Evolutionary conservation across 1,140 invertebrate species (phyloP), one percentile per base, ranked within the genome.

Genomic region (Vollenhovia emeryi): DNA sequence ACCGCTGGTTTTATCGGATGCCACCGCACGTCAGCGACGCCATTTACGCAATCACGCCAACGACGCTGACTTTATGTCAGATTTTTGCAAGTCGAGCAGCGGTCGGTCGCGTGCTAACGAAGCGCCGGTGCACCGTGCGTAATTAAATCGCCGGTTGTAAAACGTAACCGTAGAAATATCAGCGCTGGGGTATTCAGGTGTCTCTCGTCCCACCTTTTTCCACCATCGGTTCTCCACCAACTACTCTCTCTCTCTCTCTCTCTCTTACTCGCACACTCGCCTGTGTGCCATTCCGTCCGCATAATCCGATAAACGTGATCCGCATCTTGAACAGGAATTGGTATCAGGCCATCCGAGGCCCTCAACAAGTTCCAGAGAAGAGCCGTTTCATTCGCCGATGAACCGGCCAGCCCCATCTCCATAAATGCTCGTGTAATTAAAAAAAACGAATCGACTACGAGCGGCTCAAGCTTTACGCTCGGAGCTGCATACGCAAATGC

Each of bases 241-340:
- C 30, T 11, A 18, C 36, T 13, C 48, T 9, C 24, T 30, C 66
- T 43, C 45, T 43, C 3, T 43, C 21, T 43, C 21, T n/a, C n/a
- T n/a, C n/a, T n/a, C n/a, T n/a, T n/a, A n/a, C n/a, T n/a, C 11
- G 4, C 21, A 27, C 36, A 55, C 18, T 27, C 36, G 18, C n/a
- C 73, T 43, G 55, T 43, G 33, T 15, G 71, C 48, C 87, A 76
- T 89, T 71, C 62, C 30, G 62, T 27, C 73, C 84, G 73, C 74
- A 89, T 89, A 89, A 89, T 89, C 78, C 78, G 78, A 89, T 89
- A 89, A 89, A 89, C 87, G 88, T 89, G 88, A 78, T 85, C 48
- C 83, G 73, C 74, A 85, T 85, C 74, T 85, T 79, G 27, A 89
- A 45, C 76, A 64, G 30, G 59, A 64, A 89, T 89, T 82, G 73